Conservation (phyloP, 2,888 invertebrate genomes). For the Dryobotodes eremita region DNA sequence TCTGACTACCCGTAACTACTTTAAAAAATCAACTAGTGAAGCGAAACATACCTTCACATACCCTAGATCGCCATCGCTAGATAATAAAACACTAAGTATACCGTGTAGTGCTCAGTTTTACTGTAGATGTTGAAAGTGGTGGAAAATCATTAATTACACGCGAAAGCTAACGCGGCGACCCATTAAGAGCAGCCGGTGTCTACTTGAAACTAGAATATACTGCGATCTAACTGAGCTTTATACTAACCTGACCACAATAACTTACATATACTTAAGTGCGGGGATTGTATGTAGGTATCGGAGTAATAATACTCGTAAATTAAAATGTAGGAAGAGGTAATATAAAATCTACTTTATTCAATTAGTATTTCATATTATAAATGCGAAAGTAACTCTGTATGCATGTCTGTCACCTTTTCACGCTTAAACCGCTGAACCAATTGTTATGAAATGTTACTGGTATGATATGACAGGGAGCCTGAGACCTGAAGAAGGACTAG, state of each 20-base stretch:
- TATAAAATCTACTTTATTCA: background rate
- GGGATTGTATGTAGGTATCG: slow-evolving; percentile 21
- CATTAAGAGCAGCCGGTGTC: slow-evolving; percentile 62
- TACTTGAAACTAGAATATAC: slow-evolving; percentile 56
- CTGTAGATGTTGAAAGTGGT: slow-evolving; percentile 64
- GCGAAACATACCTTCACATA: background rate
- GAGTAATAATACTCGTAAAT: background rate
- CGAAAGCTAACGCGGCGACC: slow-evolving; percentile 67
- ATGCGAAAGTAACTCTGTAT: background rate
- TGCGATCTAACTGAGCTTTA: slow-evolving; percentile 48
- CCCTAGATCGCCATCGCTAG: background rate
- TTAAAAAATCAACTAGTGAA: background rate
- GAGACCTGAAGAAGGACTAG: background rate
- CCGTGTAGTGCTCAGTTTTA: slow-evolving; percentile 30
- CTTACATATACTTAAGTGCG: background rate
- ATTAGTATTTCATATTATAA: background rate
- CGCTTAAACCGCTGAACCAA: background rate
- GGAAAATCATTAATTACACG: slow-evolving; percentile 72
- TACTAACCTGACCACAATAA: slow-evolving; percentile 36
- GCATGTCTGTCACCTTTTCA: background rate
- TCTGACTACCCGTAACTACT: no score
- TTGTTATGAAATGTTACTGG: background rate
- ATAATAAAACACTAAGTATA: slow-evolving; percentile 24
- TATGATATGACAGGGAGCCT: no score
- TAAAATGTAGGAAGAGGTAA: background rate